Conservation (phyloP, 2,888 invertebrate genomes). For the Agelastica alni region DNA sequence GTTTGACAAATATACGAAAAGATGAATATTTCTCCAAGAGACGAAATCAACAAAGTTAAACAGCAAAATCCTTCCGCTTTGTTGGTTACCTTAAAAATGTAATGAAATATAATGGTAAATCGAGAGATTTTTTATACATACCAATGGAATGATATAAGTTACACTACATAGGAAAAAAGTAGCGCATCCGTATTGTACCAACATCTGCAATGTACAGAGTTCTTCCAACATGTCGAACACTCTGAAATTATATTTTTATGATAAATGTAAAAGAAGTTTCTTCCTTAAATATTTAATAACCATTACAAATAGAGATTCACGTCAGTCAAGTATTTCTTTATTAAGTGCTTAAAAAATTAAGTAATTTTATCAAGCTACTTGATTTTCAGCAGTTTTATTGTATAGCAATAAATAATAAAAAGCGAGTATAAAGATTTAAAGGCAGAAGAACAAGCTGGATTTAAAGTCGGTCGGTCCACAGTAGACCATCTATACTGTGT, state of each 20-base stretch:
- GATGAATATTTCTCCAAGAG: conserved; percentile 27
- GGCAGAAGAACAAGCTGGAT: too few relatives aligned
- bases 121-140: not conserved
- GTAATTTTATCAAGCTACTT: too few relatives aligned
- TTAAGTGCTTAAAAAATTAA: too few relatives aligned
- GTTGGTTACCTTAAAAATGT: conserved; percentile 22
- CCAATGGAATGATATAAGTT: conserved; percentile 25
- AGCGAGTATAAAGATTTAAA: too few relatives aligned
- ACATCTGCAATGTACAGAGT: conserved; percentile 22
- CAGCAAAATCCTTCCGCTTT: conserved; percentile 19
- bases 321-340: too few relatives aligned
- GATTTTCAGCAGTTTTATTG: too few relatives aligned
- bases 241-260: conserved; percentile 13
- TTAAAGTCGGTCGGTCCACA: too few relatives aligned
- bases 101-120: not conserved
- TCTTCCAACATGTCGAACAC: conserved; percentile 25
- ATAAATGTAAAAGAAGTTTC: not conserved
- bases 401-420: too few relatives aligned
- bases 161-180: conserved; percentile 27
- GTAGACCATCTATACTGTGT: too few relatives aligned
- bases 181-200: conserved; percentile 27
- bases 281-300: too few relatives aligned
- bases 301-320: too few relatives aligned
- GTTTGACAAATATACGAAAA: conserved; percentile 29
- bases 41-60: conserved; percentile 15